A percentile compares a stretch with the other conserved stretches of the same genome.
Conservation (phyloP, 2,797 vertebrate genomes). For the Hydrolagus colliei region DNA sequence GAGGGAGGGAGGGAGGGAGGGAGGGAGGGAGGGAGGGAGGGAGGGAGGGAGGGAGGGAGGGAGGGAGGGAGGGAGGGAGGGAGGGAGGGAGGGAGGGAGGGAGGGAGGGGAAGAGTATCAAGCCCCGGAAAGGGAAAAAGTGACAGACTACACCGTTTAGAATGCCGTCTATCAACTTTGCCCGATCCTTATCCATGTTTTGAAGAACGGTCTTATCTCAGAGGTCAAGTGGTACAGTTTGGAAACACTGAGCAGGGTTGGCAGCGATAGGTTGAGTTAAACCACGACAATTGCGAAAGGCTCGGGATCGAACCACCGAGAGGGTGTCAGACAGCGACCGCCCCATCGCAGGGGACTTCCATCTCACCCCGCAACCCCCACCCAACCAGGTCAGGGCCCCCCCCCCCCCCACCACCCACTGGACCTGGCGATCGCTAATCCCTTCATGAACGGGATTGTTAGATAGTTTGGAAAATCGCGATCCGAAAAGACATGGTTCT, state of each 20-base stretch:
- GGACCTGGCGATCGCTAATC: no score
- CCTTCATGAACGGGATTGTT: no score
- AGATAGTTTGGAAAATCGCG: no score
- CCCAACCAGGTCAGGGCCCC: background rate
- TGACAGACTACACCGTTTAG: background rate
- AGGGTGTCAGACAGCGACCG: background rate
- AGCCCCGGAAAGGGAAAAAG: background rate
- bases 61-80: background rate
- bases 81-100: no score
- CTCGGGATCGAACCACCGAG: background rate
- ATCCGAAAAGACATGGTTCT: no score
- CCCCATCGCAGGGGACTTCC: background rate
- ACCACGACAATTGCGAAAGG: background rate
- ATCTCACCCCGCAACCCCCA: background rate
- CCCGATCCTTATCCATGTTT: background rate
- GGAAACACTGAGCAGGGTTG: background rate
- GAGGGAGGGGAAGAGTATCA: background rate
- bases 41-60: background rate
- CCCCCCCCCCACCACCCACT: no score
- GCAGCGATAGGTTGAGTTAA: background rate
- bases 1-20: background rate
- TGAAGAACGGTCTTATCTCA: conserved; percentile 13
- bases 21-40: no score
- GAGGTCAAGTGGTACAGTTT: background rate
- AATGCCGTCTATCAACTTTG: background rate